A percentile compares a stretch with the other conserved stretches of the same genome.
These are phyloP conservation scores for Drosophila affinis DNA, from an alignment of 2,888 invertebrate genomes.

Conservation along the genomic window DNA sequence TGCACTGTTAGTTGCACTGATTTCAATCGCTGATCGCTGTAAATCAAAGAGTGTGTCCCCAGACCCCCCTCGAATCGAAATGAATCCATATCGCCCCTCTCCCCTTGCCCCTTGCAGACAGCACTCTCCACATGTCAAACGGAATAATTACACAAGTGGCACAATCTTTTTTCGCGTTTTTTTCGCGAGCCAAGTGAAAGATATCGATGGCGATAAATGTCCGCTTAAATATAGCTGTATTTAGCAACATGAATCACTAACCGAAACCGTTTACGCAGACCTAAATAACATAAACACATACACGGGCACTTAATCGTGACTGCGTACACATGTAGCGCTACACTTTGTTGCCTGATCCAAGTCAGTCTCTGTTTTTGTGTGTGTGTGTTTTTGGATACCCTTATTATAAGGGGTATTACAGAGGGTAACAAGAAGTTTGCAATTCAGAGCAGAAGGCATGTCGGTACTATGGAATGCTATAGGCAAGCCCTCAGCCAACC, in stretches of 20 bases:
- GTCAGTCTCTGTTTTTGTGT: neutral
- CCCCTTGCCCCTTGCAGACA: neutral
- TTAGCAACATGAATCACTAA: slow-evolving; percentile 58
- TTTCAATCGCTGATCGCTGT: slow-evolving; percentile 64
- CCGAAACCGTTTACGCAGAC: slow-evolving; percentile 49
- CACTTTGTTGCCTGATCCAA: neutral
- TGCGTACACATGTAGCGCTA: slow-evolving; percentile 6
- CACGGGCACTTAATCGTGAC: slow-evolving; percentile 33
- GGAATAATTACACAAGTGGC: slow-evolving; percentile 63
- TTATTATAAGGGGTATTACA: neutral
- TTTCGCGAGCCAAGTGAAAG: slow-evolving; percentile 41
- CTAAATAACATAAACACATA: slow-evolving; percentile 17
- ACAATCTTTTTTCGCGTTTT: slow-evolving; percentile 26
- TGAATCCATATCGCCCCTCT: neutral
- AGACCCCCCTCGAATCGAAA: neutral
- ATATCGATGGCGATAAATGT: slow-evolving; percentile 39
- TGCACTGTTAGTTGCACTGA: slow-evolving; percentile 79
- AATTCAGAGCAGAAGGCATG: neutral
- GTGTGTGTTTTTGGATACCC: slow-evolving; percentile 13
- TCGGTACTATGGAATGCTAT: no score
- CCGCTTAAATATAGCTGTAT: slow-evolving; percentile 43
- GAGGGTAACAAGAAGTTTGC: neutral
- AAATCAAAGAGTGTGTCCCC: slow-evolving; percentile 44
- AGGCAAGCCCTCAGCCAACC: no score
- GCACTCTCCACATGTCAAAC: slow-evolving; percentile 37